Base-by-base conservation (phyloP, 1,140 invertebrate species). In the Heliconius nattereri region DNA sequence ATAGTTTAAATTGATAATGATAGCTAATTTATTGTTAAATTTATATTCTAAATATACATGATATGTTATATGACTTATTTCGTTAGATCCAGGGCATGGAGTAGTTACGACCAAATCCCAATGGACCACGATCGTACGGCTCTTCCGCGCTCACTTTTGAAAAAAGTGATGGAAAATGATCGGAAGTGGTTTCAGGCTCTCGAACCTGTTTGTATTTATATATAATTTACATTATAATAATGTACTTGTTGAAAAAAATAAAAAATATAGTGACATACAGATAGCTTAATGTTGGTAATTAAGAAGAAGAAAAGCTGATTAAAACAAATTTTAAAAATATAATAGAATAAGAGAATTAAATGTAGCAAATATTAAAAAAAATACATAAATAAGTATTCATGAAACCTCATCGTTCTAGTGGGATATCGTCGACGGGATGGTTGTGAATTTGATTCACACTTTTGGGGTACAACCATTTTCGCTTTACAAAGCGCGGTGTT, bases 101-200 rank as follows among this genome's bases (percentile, higher is more conserved):
- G 87, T 73, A 85, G 85, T 49, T 93, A 90, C 52, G 92, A 93
- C 71, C 90, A 91, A 84, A 86, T 82, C 7, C 91, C 92, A 0
- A 81, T 92, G 81, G 92, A 94, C 54, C 88, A 92, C 80, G 90
- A 94, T 78, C 85, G 92, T 37, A 91, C 92, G 2, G 90, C 88
- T 8, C 37, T 87, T 8, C 91, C 90, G 1, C 60, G 84, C 1
- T 57, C 80, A 11, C 83, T 81, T 20, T 79, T 94, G 1, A 86
- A 85, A 8, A 83, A 90, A 80, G 85, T 86, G 11, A 93, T 92
- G 87, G 83, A 82, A 11, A 87, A 79, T 16, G 89, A 90, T 37
- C 87, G 87, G 0, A 75, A 84, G 29, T 93, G 91, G 91, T 91
- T 94, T 80, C 81, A 85, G 49, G 74, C 78, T 20, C 84, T 94